Evolutionary conservation across 2,797 vertebrate genomes (phyloP), one percentile per base, ranked within the genome.

Genomic region (Ptychobarbus kaznakovi): DNA sequence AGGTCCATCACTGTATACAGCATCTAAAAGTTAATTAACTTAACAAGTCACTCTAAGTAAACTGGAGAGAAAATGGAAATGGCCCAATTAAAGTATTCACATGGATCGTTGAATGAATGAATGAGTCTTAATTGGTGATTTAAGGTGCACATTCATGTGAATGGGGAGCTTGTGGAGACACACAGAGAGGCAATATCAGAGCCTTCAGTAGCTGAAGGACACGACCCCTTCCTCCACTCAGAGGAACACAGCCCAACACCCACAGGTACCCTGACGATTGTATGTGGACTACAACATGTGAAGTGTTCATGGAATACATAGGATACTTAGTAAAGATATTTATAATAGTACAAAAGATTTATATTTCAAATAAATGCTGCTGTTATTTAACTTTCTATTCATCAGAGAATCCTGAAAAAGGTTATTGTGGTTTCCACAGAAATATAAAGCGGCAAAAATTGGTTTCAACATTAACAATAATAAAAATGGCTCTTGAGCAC

Each of bases 81-180:
- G 18, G 46, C 0, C 38, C 18, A 49, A 65, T 79, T 75, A 18
- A 77, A 70, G 16, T 75, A 70, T 46, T 65, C 66, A 66, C 13
- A 56, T 80, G 20, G 22, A 32, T 86, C 49, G 25, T 12, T 80
- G 49, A 68, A 70, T 12, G n/a, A 81, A 65, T 73, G 22, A 76
- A 84, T 84, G 28, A 72, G 25, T 9, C 12, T 78, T 83, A 80
- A 83, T 40, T 72, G 74, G 16, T 46, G 73, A 4, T 89, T 92
- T 42, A 90, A 97, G 96, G 93, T 97, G 82, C 89, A 93, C 84
- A 74, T 96, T 4, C 94, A 95, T 76, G 20, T 97, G 20, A 93
- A 92, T 68, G 94, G 94, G 63, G 91, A 95, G 77, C 91, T 94
- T 88, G 89, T 94, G 86, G 96, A 97, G 93, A 93, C 91, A 0